A percentile compares a stretch with the other conserved stretches of the same genome.
phyloP scores from a whole-genome alignment of 2,113 vertebrate species.

The Cranoglanis bouderius region DNA sequence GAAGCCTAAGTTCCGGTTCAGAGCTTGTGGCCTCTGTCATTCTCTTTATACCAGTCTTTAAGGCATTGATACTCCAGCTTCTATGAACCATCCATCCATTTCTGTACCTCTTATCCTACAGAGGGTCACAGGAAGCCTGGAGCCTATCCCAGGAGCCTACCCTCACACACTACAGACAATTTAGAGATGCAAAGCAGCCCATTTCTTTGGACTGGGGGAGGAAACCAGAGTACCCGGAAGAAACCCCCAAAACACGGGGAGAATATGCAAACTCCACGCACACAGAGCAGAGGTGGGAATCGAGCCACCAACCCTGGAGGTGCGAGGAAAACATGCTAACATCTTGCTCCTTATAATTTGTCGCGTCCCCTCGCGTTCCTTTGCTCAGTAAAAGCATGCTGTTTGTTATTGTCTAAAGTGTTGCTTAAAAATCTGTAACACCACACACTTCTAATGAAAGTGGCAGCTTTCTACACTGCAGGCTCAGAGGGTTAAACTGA shows the following conservation, averaged over 20 bases:
- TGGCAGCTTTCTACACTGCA: not conserved
- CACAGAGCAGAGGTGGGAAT: too few species aligned
- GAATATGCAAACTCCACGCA: too few species aligned
- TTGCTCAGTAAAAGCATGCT: not conserved
- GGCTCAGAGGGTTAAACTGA: not conserved
- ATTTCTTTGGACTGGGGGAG: too few species aligned
- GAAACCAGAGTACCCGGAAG: too few species aligned
- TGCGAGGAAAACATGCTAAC: too few species aligned
- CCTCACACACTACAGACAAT: too few species aligned
- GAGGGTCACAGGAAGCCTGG: too few species aligned
- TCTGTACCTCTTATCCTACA: not conserved
- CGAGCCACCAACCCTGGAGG: too few species aligned
- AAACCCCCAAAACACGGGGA: too few species aligned
- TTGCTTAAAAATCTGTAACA: slow-evolving; percentile 5
- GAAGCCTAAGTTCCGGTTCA: not conserved
- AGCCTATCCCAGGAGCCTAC: too few species aligned
- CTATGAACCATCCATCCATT: not conserved
- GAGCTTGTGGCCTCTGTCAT: not conserved
- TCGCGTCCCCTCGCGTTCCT: not conserved
- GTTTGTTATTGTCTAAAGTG: not conserved
- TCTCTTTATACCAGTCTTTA: not conserved
- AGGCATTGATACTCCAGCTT: not conserved
- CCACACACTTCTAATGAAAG: not conserved
- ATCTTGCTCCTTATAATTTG: not conserved
- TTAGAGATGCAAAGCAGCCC: too few species aligned